Evolutionary conservation across 2,888 invertebrate species (phyloP).

Genomic region (Philhelius pedissequus): DNA sequence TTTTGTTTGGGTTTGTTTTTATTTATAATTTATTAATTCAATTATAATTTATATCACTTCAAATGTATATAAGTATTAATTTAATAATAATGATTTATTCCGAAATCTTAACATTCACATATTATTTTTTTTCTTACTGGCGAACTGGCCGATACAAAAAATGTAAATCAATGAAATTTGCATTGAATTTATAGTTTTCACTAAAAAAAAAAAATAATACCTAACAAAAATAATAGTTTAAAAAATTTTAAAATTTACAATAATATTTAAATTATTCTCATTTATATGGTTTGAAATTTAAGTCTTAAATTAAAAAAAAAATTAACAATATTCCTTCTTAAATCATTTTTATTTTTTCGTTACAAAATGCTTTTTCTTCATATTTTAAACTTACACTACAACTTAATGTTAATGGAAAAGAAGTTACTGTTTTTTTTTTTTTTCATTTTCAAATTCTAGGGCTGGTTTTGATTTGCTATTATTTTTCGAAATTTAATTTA

Average conservation of each 20-base stretch:
- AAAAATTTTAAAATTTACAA: background rate
- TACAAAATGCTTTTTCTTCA: conserved; percentile 52
- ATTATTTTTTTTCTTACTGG: conserved; percentile 33
- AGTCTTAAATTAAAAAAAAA: conserved; percentile 19
- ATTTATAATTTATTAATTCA: conserved; percentile 62
- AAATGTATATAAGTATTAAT: conserved; percentile 69
- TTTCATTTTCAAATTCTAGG: conserved; percentile 1
- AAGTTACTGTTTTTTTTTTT: conserved; percentile 23
- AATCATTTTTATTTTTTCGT: conserved; percentile 8
- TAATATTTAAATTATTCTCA: background rate
- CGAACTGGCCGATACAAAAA: conserved; percentile 40
- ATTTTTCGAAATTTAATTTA: conserved; percentile 23
- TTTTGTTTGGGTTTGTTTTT: conserved; percentile 42
- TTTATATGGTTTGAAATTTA: background rate
- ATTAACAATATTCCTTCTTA: conserved; percentile 5
- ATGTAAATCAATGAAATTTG: background rate
- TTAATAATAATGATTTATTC: conserved; percentile 66
- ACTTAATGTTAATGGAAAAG: conserved; percentile 60
- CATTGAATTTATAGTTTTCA: conserved; percentile 29
- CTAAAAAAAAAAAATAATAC: background rate
- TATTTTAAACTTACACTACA: conserved; percentile 53
- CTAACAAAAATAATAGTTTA: background rate
- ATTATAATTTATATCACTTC: conserved; percentile 68
- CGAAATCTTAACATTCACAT: conserved; percentile 62
- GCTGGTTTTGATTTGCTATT: conserved; percentile 32